Base-by-base conservation (phyloP, 2,113 vertebrate genomes). In the Ochotona princeps region DNA sequence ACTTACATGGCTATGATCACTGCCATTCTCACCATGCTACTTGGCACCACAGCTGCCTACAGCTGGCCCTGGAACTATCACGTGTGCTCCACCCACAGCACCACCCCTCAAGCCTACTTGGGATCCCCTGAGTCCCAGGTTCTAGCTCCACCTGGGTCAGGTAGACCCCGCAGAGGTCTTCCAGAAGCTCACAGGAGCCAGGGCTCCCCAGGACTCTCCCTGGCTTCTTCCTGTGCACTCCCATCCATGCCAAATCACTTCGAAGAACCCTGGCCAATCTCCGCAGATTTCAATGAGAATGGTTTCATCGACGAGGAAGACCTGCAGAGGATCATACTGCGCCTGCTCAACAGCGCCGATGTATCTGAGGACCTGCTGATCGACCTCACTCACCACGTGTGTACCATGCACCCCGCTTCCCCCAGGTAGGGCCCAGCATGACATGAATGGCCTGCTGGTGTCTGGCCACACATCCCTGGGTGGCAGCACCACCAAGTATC, bases 241-340 rank as follows among this genome's bases (percentile, higher is more conserved):
- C 2, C 38, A 44, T 44, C 38, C 38, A 44, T 44, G 38, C 38
- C 15, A 28, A 26, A 9, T 8, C 32, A 61, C 35, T 44, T 61
- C 67, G 54, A 21, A 44, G 38, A 32, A 25, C 51, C n/a, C 38
- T 1, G 0, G 28, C 65, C 86, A 60, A 38, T 82, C 38, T 57
- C 32, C 28, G 63, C 95, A 98, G 97, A 97, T 89, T 96, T 98
- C 78, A 97, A 98, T 1, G 96, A 96, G 47, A 97, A 98, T 0
- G 96, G 97, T 79, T 97, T 97, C 93, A 96, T 98, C 1, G 95
- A 98, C 0, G 74, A 97, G 60, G 97, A 98, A 25, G 97, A 97
- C 70, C 93, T 97, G 32, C 92, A 95, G 65, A 90, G 65, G 26
- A 92, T 97, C 1, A 51, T 97, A 87, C 83, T 95, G 5, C 90